Percentiles rank a stretch among this genome's conserved stretches.
Evolutionary conservation across 2,113 vertebrate genomes (phyloP).

Genomic region (Solenodon paradoxus): DNA sequence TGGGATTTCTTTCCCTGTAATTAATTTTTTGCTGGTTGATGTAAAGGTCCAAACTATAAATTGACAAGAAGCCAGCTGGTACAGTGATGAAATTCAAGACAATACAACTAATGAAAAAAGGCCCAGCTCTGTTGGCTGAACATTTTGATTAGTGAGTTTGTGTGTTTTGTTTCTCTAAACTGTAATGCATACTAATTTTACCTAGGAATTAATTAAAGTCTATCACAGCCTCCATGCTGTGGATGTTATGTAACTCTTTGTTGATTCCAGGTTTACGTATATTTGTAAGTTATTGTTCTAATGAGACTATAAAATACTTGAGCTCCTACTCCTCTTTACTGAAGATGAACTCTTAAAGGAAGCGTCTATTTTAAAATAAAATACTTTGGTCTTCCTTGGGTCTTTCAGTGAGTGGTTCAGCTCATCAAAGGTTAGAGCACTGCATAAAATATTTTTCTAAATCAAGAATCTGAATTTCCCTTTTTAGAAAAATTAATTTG

Average conservation of each 20-base stretch:
- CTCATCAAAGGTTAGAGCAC: not conserved
- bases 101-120: slow-evolving; percentile 78
- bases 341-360: slow-evolving; percentile 42
- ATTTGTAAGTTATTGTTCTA: slow-evolving; percentile 42
- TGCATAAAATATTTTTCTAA: not conserved
- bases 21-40: slow-evolving; percentile 83
- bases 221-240: slow-evolving; percentile 41
- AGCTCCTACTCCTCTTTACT: slow-evolving; percentile 19
- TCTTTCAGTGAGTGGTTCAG: not conserved
- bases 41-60: slow-evolving; percentile 80
- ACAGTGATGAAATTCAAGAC: slow-evolving; percentile 79
- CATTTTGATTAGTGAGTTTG: slow-evolving; percentile 75
- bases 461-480: not conserved
- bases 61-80: slow-evolving; percentile 82
- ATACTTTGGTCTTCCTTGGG: not conserved
- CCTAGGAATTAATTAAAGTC: slow-evolving; percentile 72
- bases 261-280: slow-evolving; percentile 4
- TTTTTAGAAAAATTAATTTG: not conserved
- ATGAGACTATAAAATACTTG: not conserved
- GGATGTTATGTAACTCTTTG: slow-evolving; percentile 45
- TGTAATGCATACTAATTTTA: slow-evolving; percentile 80
- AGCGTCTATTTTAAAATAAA: not conserved
- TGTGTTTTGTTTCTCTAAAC: slow-evolving; percentile 72
- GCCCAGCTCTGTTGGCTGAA: slow-evolving; percentile 66
- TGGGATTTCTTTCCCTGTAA: slow-evolving; percentile 79